These are phyloP conservation scores for Gila orcuttii DNA, from an alignment of 2,113 vertebrate genomes.

Conservation along the genomic window DNA sequence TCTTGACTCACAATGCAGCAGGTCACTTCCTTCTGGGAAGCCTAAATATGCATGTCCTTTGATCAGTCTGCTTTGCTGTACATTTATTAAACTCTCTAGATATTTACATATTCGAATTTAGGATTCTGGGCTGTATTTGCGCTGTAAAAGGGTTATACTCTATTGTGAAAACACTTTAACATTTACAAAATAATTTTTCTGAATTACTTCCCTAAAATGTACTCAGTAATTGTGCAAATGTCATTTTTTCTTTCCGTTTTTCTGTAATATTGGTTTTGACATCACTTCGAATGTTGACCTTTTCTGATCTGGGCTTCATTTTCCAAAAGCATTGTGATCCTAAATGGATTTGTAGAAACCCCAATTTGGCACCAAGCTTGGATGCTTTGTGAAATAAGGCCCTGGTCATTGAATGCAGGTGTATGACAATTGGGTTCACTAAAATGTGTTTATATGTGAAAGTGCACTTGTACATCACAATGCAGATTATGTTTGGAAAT, in stretches of 20 bases:
- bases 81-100: not conserved
- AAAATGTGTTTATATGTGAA: not conserved
- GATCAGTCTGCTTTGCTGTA: not conserved
- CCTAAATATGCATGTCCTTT: slow-evolving; percentile 4
- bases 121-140: not conserved
- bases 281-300: no score
- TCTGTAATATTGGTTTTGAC: no score
- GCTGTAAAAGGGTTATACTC: not conserved
- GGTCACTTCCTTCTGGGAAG: slow-evolving; percentile 38
- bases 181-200: no score
- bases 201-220: no score
- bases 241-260: no score
- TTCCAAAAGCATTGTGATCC: no score
- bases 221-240: no score
- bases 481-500: not conserved
- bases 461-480: not conserved
- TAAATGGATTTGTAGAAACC: no score
- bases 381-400: no score
- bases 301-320: no score
- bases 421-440: not conserved
- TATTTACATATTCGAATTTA: not conserved
- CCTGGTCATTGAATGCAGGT: not conserved
- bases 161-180: not conserved
- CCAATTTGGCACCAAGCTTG: no score
- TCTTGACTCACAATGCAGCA: slow-evolving; percentile 26